Evolutionary conservation across 2,797 vertebrate genomes (phyloP).

Genomic region (Tokudaia muenninki): DNA sequence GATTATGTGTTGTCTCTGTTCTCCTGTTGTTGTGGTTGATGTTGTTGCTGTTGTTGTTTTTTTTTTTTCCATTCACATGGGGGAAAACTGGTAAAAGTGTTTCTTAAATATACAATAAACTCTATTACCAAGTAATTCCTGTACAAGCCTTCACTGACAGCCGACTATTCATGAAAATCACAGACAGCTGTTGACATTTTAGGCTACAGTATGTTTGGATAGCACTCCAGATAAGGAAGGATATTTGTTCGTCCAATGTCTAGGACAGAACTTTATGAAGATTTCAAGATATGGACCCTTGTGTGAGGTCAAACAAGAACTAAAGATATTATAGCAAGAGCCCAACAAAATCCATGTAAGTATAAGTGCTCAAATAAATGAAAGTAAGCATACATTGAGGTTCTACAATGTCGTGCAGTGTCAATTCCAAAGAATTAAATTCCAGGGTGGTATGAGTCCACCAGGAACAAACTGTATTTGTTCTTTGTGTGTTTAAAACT

Average conservation of each 20-base stretch:
- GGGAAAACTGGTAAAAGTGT: not conserved
- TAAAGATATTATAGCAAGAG: rapidly evolving
- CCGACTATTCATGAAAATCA: not conserved
- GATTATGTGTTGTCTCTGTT: not conserved
- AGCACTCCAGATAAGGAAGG: not conserved
- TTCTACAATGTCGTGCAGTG: not conserved
- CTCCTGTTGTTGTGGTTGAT: not conserved
- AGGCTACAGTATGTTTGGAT: not conserved
- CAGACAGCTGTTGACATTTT: not conserved
- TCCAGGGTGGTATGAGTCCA: not conserved
- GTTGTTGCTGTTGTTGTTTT: not conserved
- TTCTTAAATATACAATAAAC: slow-evolving; percentile 32
- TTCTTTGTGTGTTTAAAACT: not conserved
- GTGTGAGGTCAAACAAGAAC: not conserved
- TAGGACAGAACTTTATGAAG: not conserved
- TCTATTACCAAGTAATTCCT: not conserved
- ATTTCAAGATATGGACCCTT: not conserved
- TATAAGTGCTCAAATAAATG: not conserved
- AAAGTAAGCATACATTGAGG: not conserved
- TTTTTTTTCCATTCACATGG: not conserved
- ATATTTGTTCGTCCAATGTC: not conserved
- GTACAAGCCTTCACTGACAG: not conserved
- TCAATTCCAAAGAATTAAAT: not conserved
- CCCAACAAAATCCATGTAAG: not conserved
- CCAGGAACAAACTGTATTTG: not conserved